Percentiles rank a stretch among this genome's conserved stretches.
Evolutionary conservation across 2,888 invertebrate genomes (phyloP).

Genomic region (Drosophila cracens): DNA sequence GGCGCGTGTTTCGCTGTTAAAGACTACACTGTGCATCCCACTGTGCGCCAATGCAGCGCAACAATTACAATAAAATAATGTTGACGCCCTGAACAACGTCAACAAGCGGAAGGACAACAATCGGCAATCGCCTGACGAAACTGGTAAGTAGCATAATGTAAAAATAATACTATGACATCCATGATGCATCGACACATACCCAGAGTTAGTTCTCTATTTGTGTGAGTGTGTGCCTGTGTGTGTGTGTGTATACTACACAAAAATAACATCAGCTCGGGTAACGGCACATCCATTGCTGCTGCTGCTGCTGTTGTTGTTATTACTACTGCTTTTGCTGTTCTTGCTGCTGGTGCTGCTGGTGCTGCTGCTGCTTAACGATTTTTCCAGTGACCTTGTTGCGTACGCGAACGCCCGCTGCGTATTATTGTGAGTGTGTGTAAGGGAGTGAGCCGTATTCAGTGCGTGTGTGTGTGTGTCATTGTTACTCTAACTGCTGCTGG

Average conservation of each 20-base stretch:
- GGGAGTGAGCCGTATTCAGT: constrained; percentile 20
- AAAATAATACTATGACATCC: constrained; percentile 19
- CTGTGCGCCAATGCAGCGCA: constrained; percentile 40
- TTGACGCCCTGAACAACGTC: constrained; percentile 43
- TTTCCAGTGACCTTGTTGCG: constrained; percentile 85
- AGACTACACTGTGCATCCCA: constrained; percentile 16
- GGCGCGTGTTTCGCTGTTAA: constrained; percentile 28
- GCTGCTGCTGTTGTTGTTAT: constrained; percentile 16
- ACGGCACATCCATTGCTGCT: constrained; percentile 45
- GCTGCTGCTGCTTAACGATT: constrained; percentile 82
- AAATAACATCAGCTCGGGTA: constrained; percentile 33
- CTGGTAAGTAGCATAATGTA: constrained; percentile 33
- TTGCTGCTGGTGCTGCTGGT: constrained; percentile 37
- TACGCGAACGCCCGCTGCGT: constrained; percentile 73
- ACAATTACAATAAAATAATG: constrained; percentile 53
- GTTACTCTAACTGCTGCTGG: constrained; percentile 28
- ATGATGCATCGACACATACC: constrained; percentile 13
- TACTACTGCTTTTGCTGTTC: constrained; percentile 41
- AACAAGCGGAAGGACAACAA: constrained; percentile 21
- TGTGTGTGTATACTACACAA: constrained; percentile 44
- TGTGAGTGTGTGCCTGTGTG: constrained; percentile 1
- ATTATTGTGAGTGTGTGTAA: constrained; percentile 29
- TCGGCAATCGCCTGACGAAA: constrained; percentile 22
- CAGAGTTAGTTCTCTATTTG: background rate
- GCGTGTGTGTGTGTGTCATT: constrained; percentile 37